Evolutionary conservation across 2,113 vertebrate species (phyloP).

Genomic region (Poeciliopsis turrubarensis): DNA sequence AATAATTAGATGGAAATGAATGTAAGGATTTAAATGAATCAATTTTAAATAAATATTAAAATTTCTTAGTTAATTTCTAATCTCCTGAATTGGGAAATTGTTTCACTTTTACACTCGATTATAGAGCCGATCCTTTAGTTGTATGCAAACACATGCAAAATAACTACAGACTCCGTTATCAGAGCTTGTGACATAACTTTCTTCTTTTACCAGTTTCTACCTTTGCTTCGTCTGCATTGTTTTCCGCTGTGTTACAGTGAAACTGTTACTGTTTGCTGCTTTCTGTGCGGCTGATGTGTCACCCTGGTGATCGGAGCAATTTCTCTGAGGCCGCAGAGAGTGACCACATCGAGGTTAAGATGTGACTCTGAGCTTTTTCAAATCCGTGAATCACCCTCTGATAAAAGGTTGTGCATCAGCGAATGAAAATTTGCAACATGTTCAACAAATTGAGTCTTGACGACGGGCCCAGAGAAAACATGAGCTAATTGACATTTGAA

Average conservation of each 20-base stretch:
- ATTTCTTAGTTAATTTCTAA: not conserved
- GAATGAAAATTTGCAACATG: not conserved
- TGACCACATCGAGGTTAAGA: constrained; percentile 15
- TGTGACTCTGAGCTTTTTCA: constrained; percentile 28
- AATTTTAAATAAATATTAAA: not conserved
- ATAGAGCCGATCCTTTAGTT: not conserved
- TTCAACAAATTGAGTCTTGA: not conserved
- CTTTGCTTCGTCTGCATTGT: not conserved
- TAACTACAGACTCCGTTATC: not conserved
- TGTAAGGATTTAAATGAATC: not conserved
- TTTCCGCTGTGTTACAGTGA: not conserved
- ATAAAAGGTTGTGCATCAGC: not conserved
- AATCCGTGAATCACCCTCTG: constrained; percentile 5
- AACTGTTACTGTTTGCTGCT: not conserved
- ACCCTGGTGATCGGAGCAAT: constrained; percentile 12
- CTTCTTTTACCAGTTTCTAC: not conserved
- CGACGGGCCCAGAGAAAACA: not conserved
- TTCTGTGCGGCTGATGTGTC: constrained; percentile 9
- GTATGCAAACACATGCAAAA: not conserved
- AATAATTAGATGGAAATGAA: not conserved
- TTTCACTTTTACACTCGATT: not conserved
- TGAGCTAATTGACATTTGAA: constrained; percentile 58
- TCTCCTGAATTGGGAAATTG: not conserved
- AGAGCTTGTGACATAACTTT: not conserved
- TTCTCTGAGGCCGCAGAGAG: constrained; percentile 15